A percentile compares a stretch with the other conserved stretches of the same genome.
phyloP scores from a whole-genome alignment of 2,888 invertebrate genomes.

The Phymatocera aterrima region DNA sequence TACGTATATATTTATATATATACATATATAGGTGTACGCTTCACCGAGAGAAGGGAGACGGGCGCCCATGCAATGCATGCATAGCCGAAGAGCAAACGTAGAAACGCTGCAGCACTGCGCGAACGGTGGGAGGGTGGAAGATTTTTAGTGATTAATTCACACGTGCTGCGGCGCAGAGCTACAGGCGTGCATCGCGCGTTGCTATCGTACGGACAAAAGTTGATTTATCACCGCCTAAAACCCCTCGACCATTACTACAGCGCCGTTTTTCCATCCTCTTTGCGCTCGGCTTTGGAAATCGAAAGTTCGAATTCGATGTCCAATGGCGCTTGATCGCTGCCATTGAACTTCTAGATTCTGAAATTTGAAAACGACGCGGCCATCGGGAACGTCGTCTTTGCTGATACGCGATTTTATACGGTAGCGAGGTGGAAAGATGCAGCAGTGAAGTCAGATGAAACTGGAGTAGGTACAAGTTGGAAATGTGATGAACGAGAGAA shows the following conservation, averaged over 20 bases:
- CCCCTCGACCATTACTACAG: neutral
- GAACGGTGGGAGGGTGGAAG: neutral
- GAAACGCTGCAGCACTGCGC: too few relatives aligned
- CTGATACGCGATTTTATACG: neutral
- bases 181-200: neutral
- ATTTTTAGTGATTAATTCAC: slow-evolving; percentile 67
- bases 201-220: neutral
- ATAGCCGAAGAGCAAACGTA: neutral
- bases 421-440: neutral
- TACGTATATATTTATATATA: too few relatives aligned
- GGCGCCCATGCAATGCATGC: too few relatives aligned
- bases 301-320: too few relatives aligned
- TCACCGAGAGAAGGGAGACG: too few relatives aligned
- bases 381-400: neutral
- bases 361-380: too few relatives aligned
- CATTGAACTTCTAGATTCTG: too few relatives aligned
- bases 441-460: too few relatives aligned
- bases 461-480: neutral
- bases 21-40: too few relatives aligned
- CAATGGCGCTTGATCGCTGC: too few relatives aligned
- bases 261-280: neutral
- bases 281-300: too few relatives aligned
- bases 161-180: slow-evolving; percentile 55
- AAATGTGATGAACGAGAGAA: neutral
- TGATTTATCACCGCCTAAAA: neutral